Evolutionary conservation across 1,140 invertebrate species (phyloP).

Genomic region (Rhagoletis zephyria): DNA sequence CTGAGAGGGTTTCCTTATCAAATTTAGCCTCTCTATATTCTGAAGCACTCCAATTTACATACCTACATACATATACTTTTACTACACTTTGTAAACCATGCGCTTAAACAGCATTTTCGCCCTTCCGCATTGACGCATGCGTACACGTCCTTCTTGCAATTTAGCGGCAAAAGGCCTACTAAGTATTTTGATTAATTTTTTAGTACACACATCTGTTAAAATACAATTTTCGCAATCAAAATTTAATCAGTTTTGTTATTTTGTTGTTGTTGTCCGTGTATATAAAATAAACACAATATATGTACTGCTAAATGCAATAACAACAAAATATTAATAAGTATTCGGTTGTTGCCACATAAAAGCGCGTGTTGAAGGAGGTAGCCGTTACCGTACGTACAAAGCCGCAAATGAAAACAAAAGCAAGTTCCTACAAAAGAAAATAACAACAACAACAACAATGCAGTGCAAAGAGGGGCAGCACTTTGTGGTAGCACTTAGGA

Average conservation of each 20-base stretch:
- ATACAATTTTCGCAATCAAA: not conserved
- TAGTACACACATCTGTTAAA: not conserved
- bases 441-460: not conserved
- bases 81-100: not conserved
- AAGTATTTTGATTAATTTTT: not conserved
- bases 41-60: no score
- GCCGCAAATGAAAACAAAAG: not conserved
- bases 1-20: no score
- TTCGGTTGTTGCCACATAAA: constrained; percentile 10
- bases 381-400: not conserved
- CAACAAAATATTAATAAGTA: constrained; percentile 19
- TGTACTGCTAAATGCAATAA: not conserved
- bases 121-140: not conserved
- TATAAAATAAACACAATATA: not conserved
- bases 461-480: constrained; percentile 16
- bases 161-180: not conserved
- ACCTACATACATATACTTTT: no score
- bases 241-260: constrained; percentile 19
- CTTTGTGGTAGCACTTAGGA: constrained; percentile 47
- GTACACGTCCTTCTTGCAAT: not conserved
- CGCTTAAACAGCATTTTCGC: not conserved
- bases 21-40: no score
- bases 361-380: constrained; percentile 30
- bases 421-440: not conserved
- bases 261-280: not conserved